Conservation (phyloP, 2,113 vertebrate species). For the Camelus bactrianus region DNA sequence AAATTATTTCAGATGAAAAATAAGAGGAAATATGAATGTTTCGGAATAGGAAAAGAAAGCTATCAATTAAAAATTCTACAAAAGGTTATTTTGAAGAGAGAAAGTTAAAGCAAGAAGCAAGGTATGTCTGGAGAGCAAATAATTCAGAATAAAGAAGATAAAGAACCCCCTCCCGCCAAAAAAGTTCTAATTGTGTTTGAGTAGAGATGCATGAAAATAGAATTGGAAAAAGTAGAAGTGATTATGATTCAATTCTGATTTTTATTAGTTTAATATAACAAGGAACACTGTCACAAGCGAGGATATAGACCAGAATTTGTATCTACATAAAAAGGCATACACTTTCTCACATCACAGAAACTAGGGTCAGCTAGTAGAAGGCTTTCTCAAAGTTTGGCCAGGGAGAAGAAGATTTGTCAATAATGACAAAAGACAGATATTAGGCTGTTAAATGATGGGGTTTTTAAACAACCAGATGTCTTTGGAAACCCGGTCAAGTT, state of each 20-base stretch:
- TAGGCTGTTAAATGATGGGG: neutral
- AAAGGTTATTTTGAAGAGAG: conserved; percentile 29
- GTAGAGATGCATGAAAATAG: neutral
- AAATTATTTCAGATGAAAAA: neutral
- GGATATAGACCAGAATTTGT: neutral
- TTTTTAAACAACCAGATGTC: conserved; percentile 45
- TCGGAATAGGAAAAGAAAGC: neutral
- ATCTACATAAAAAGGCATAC: neutral
- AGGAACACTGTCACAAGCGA: neutral
- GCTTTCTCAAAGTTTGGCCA: neutral
- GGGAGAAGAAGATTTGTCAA: neutral
- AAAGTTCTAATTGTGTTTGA: neutral
- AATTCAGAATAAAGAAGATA: conserved; percentile 11
- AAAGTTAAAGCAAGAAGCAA: conserved; percentile 49
- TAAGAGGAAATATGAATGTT: neutral
- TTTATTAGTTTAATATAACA: neutral
- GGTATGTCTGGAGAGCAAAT: conserved; percentile 17
- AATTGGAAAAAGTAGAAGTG: neutral
- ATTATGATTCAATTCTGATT: conserved; percentile 11
- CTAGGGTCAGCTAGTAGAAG: neutral
- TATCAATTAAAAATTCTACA: neutral
- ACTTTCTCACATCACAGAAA: neutral
- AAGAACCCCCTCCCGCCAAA: neutral
- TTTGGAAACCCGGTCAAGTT: conserved; percentile 59
- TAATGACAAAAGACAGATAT: neutral